phyloP scores from a whole-genome alignment of 2,888 invertebrate genomes.

The Conomelus anceps region DNA sequence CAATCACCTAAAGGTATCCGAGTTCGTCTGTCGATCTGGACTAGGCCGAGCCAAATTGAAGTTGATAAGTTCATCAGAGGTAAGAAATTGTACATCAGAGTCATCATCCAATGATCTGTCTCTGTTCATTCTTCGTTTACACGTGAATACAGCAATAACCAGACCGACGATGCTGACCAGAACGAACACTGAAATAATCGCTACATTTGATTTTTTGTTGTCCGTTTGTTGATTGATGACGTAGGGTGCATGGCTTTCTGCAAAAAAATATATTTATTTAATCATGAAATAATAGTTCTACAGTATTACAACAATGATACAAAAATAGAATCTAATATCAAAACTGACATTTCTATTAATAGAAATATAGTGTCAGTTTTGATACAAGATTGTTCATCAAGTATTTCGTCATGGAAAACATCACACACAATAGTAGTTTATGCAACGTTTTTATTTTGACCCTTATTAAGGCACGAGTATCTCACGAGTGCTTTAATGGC shows the following conservation, averaged over 20 bases:
- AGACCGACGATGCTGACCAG: background rate
- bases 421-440: too few relatives aligned
- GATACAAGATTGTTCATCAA: too few relatives aligned
- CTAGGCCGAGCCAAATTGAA: conserved; percentile 44
- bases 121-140: conserved; percentile 3
- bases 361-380: too few relatives aligned
- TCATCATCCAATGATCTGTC: conserved; percentile 39
- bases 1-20: background rate
- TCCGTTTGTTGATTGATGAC: background rate
- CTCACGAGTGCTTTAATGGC: too few relatives aligned
- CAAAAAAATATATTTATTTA: background rate
- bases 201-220: background rate
- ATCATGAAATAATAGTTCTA: too few relatives aligned
- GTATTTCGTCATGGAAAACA: too few relatives aligned
- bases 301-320: too few relatives aligned
- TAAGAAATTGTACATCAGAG: conserved; percentile 51
- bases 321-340: too few relatives aligned
- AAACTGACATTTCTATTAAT: too few relatives aligned
- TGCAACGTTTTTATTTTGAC: too few relatives aligned
- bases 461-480: too few relatives aligned
- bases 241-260: background rate
- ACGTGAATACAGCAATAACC: background rate
- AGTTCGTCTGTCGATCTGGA: background rate
- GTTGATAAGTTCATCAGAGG: conserved; percentile 50
- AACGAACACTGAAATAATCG: background rate